These are phyloP conservation scores for Alauda arvensis DNA, from an alignment of 2,797 vertebrate genomes.

Conservation along the genomic window DNA sequence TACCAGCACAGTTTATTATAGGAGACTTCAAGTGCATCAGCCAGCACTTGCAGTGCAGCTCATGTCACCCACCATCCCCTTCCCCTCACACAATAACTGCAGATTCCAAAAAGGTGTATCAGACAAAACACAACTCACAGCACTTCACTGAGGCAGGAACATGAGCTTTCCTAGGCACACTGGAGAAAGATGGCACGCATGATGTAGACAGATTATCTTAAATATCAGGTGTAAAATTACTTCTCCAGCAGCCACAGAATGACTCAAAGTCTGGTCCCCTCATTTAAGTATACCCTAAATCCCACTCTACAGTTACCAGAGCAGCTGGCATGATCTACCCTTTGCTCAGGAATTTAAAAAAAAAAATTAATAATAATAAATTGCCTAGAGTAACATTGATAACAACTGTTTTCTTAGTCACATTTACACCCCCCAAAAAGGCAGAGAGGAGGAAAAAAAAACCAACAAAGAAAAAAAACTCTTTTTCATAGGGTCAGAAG, in stretches of 20 bases:
- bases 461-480: rapidly evolving
- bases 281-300: slow-evolving; percentile 7
- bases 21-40: background rate
- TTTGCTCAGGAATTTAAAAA: background rate
- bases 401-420: background rate
- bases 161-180: background rate
- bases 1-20: background rate
- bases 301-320: background rate
- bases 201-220: slow-evolving; percentile 7
- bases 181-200: background rate
- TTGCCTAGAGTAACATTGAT: background rate
- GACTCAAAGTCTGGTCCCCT: background rate
- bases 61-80: background rate
- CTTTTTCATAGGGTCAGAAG: background rate
- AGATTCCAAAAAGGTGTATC: background rate
- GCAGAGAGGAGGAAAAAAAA: background rate
- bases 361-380: background rate
- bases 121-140: background rate
- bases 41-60: background rate
- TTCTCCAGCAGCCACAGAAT: background rate
- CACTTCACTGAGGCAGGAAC: background rate
- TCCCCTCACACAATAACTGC: background rate
- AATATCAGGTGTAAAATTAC: slow-evolving; percentile 45
- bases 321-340: background rate
- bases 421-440: background rate